Conservation (phyloP, 2,888 invertebrate genomes). For the Tethea ocularis region DNA sequence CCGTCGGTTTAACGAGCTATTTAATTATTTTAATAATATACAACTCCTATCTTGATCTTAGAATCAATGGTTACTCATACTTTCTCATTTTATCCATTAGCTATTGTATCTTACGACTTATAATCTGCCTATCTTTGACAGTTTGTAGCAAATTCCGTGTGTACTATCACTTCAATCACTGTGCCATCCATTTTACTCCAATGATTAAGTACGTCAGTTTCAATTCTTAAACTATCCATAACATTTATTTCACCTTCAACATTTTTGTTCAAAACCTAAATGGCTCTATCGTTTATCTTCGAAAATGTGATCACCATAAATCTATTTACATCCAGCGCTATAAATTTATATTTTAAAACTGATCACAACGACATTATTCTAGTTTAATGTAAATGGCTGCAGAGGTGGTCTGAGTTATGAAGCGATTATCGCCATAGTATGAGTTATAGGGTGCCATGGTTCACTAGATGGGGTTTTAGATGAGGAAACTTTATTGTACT, state of each 20-base stretch:
- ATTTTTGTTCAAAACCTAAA: not conserved
- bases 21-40: not conserved
- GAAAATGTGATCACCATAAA: slow-evolving; percentile 21
- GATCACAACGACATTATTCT: slow-evolving; percentile 60
- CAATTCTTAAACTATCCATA: not conserved
- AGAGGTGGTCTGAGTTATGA: slow-evolving; percentile 62
- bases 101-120: not conserved
- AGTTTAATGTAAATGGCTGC: slow-evolving; percentile 54
- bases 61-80: not conserved
- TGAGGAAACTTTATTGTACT: slow-evolving; percentile 21
- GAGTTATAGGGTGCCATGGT: slow-evolving; percentile 51
- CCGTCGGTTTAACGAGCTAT: too few species aligned
- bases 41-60: not conserved
- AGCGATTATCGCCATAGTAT: slow-evolving; percentile 60
- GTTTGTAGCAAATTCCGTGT: not conserved
- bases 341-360: slow-evolving; percentile 65
- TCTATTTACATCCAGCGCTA: slow-evolving; percentile 23
- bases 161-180: not conserved
- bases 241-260: not conserved
- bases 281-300: slow-evolving; percentile 1
- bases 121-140: not conserved
- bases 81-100: not conserved
- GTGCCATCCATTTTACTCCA: not conserved
- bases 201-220: not conserved
- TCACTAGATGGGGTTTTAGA: slow-evolving; percentile 36